A percentile compares a stretch with the other conserved stretches of the same genome.
phyloP scores from a whole-genome alignment of 2,888 invertebrate genomes.

The Meloe dianella region DNA sequence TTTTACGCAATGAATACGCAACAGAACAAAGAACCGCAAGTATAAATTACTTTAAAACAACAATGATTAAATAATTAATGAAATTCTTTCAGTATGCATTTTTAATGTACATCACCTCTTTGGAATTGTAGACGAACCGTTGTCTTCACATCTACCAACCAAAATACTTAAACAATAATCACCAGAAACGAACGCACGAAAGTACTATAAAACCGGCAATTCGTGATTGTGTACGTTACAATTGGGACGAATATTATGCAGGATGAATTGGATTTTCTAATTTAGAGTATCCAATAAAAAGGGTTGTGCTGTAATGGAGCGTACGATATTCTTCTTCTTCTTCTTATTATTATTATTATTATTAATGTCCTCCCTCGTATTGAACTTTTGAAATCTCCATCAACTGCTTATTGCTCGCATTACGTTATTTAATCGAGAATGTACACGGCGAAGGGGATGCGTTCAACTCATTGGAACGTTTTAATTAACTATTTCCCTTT shows the following conservation, averaged over 20 bases:
- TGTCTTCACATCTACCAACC: conserved; percentile 13
- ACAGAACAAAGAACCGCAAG: conserved; percentile 39
- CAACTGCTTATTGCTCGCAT: conserved; percentile 54
- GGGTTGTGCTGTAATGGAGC: conserved; percentile 46
- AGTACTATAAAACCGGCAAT: conserved; percentile 52
- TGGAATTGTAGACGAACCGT: conserved; percentile 21
- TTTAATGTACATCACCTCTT: conserved; percentile 54
- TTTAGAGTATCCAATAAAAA: conserved; percentile 56
- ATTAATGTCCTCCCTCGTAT: not conserved
- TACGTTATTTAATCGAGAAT: conserved; percentile 54
- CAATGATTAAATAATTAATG: conserved; percentile 58
- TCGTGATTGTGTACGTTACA: conserved; percentile 56
- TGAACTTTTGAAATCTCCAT: not conserved
- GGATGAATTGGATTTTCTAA: conserved; percentile 57
- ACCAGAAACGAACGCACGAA: conserved; percentile 49
- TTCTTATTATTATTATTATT: conserved; percentile 12
- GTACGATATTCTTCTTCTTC: conserved; percentile 49
- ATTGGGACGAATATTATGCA: conserved; percentile 51
- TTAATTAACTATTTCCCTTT: conserved; percentile 49
- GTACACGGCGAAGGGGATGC: conserved; percentile 40
- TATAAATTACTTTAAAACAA: conserved; percentile 53
- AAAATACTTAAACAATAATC: conserved; percentile 47
- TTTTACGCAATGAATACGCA: conserved; percentile 51
- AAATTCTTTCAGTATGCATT: conserved; percentile 55
- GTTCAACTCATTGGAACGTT: conserved; percentile 50